These are phyloP conservation scores for Platypus cylindrus DNA, from an alignment of 2,888 invertebrate genomes.

Conservation along the genomic window DNA sequence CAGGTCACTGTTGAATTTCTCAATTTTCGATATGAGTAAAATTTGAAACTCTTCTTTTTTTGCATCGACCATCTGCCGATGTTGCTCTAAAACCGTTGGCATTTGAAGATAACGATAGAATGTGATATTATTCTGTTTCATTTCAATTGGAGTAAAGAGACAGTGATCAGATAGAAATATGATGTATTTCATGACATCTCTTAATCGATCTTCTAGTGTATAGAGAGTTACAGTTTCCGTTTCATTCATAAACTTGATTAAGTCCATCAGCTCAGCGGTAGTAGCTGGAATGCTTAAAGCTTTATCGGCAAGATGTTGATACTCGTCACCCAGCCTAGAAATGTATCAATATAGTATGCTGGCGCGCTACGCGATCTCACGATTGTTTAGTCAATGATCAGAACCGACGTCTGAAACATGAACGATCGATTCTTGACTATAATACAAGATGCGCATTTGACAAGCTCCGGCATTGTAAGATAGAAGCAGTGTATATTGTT, in stretches of 20 bases:
- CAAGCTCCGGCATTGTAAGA: too few species aligned
- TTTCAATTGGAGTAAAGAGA: slow-evolving; percentile 66
- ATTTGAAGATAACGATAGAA: slow-evolving; percentile 78
- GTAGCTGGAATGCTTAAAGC: slow-evolving; percentile 67
- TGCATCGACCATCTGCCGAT: slow-evolving; percentile 62
- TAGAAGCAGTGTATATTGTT: too few species aligned
- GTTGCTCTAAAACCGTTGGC: slow-evolving; percentile 70
- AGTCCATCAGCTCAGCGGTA: slow-evolving; percentile 75
- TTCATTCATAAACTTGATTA: slow-evolving; percentile 62
- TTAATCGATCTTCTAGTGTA: slow-evolving; percentile 65
- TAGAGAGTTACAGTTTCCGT: slow-evolving; percentile 57
- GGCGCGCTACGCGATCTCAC: too few species aligned
- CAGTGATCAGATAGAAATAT: slow-evolving; percentile 76
- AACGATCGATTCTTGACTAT: too few species aligned
- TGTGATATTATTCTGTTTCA: slow-evolving; percentile 77
- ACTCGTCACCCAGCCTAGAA: slow-evolving; percentile 70
- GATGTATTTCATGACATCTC: slow-evolving; percentile 55
- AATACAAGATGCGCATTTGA: too few species aligned
- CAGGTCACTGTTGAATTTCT: slow-evolving; percentile 72
- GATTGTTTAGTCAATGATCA: too few species aligned
- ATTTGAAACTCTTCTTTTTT: slow-evolving; percentile 83
- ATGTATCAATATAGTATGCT: too few species aligned
- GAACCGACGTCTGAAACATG: too few species aligned
- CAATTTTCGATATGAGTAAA: slow-evolving; percentile 59
- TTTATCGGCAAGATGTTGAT: slow-evolving; percentile 64